Evolutionary conservation across 2,888 invertebrate species (phyloP).

Genomic region (Eupithecia insigniata): DNA sequence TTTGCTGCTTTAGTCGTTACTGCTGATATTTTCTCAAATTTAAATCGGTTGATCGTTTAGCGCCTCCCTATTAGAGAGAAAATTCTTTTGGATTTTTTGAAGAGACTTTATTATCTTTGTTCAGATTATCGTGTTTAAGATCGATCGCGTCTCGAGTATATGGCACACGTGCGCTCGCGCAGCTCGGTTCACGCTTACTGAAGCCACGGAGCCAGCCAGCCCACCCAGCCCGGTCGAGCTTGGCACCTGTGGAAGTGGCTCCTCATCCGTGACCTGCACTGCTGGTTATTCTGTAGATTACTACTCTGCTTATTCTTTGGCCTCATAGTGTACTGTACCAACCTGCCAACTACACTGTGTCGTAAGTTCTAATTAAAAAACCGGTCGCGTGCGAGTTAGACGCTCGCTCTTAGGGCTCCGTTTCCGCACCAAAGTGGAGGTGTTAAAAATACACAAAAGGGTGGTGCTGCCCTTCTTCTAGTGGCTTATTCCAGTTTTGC

Average conservation of each 20-base stretch:
- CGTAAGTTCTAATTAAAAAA: not conserved
- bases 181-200: conserved; percentile 51
- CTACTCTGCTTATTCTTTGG: not conserved
- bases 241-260: conserved; percentile 54
- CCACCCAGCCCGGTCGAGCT: conserved; percentile 35
- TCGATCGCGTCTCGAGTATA: conserved; percentile 51
- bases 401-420: not conserved
- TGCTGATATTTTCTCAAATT: not conserved
- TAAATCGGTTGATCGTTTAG: not conserved
- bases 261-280: conserved; percentile 48
- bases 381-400: not conserved
- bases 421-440: too few species aligned
- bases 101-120: not conserved
- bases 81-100: not conserved
- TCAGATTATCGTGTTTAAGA: conserved; percentile 61
- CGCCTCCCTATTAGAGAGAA: not conserved
- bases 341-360: not conserved
- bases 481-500: too few species aligned
- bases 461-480: too few species aligned
- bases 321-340: not conserved
- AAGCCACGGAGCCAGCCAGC: conserved; percentile 26
- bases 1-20: conserved; percentile 6
- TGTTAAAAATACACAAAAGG: too few species aligned
- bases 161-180: conserved; percentile 53
- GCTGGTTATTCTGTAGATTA: conserved; percentile 16